phyloP scores from a whole-genome alignment of 2,113 vertebrate species.

The Macquaria australasica region DNA sequence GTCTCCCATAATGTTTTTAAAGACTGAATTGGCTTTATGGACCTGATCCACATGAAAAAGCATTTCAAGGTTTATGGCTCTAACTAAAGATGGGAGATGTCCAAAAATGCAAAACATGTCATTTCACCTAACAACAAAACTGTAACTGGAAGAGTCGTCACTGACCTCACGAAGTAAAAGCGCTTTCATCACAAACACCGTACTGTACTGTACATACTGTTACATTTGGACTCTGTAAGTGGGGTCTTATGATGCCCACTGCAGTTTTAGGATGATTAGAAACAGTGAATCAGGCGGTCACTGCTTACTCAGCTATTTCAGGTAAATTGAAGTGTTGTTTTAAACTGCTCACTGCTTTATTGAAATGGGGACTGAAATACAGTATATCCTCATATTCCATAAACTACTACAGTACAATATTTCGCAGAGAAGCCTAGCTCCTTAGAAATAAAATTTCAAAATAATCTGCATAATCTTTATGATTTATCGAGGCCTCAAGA shows the following conservation, averaged over 20 bases:
- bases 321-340: slow-evolving; percentile 20
- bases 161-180: neutral
- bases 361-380: neutral
- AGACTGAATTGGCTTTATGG: neutral
- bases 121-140: neutral
- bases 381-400: no score
- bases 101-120: neutral
- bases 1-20: neutral
- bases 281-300: slow-evolving; percentile 37
- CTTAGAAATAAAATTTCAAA: neutral
- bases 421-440: neutral
- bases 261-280: slow-evolving; percentile 40
- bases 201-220: neutral
- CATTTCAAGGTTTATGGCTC: neutral
- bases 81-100: neutral
- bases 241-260: slow-evolving; percentile 51
- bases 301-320: slow-evolving; percentile 25
- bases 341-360: neutral
- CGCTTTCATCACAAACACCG: neutral
- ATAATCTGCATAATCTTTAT: neutral
- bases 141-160: neutral
- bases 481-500: neutral
- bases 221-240: slow-evolving; percentile 21
- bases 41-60: neutral
- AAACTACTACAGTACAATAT: neutral